Percentiles rank a stretch among this genome's conserved stretches.
Conservation (phyloP, 2,113 vertebrate species). For the Cranoglanis bouderius region DNA sequence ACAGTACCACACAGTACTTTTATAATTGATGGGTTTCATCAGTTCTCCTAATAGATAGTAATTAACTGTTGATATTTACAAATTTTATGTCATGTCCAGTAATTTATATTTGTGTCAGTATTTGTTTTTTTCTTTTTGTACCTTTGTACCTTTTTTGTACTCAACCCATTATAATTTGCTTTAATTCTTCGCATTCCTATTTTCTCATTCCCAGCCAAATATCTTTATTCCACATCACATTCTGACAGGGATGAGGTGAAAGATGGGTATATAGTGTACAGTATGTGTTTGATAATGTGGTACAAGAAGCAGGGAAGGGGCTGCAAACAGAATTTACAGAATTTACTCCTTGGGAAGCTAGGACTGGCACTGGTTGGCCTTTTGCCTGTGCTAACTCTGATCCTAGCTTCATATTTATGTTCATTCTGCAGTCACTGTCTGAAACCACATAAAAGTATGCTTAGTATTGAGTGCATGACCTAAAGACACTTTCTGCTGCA, state of each 20-base stretch:
- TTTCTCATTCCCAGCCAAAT: background rate
- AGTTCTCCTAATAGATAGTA: background rate
- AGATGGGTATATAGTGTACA: background rate
- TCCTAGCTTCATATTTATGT: background rate
- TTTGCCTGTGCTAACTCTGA: background rate
- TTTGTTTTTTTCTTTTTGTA: background rate
- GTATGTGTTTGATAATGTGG: background rate
- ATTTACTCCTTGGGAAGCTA: background rate
- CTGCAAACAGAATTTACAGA: background rate
- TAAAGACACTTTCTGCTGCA: background rate
- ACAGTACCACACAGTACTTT: background rate
- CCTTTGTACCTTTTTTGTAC: no score
- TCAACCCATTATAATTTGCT: background rate
- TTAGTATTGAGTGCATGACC: background rate
- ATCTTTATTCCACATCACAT: background rate
- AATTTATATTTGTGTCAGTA: background rate
- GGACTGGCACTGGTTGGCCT: background rate
- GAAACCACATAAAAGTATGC: background rate
- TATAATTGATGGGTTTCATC: background rate
- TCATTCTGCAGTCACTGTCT: background rate
- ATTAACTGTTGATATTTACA: constrained; percentile 7
- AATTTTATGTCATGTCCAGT: no score
- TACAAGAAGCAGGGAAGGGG: background rate
- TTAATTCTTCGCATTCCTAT: background rate
- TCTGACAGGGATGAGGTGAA: background rate